phyloP scores from a whole-genome alignment of 2,797 vertebrate genomes.

The Acipenser transmontanus region DNA sequence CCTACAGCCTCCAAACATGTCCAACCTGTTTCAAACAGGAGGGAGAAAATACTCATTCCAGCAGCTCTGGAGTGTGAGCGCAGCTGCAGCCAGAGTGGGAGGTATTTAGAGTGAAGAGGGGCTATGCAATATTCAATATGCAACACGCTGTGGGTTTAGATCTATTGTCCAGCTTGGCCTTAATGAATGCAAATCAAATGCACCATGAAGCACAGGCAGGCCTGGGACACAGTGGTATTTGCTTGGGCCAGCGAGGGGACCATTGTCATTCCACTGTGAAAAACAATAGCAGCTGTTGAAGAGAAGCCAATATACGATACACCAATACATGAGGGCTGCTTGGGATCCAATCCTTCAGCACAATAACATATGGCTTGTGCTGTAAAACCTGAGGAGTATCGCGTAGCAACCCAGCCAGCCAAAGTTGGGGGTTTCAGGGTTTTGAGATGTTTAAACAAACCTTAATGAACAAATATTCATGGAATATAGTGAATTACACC shows the following conservation, averaged over 20 bases:
- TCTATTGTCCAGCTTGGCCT: slow-evolving; percentile 10
- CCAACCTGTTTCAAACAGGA: too few relatives aligned
- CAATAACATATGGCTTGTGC: neutral
- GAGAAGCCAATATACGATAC: neutral
- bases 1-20: too few relatives aligned
- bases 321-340: neutral
- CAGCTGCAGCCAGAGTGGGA: slow-evolving; percentile 7
- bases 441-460: too few relatives aligned
- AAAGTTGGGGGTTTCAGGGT: too few relatives aligned
- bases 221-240: slow-evolving; percentile 21
- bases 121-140: too few relatives aligned
- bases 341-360: neutral
- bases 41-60: too few relatives aligned
- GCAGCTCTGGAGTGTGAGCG: neutral
- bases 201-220: slow-evolving; percentile 15
- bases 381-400: neutral
- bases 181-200: slow-evolving; percentile 24
- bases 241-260: slow-evolving; percentile 1
- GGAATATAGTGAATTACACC: too few relatives aligned
- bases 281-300: slow-evolving; percentile 1
- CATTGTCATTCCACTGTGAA: neutral
- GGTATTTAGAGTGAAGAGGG: neutral
- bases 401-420: too few relatives aligned
- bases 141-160: slow-evolving; percentile 4
- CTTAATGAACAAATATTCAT: too few relatives aligned